phyloP scores from a whole-genome alignment of 2,888 invertebrate genomes.

The Arctia plantaginis region DNA sequence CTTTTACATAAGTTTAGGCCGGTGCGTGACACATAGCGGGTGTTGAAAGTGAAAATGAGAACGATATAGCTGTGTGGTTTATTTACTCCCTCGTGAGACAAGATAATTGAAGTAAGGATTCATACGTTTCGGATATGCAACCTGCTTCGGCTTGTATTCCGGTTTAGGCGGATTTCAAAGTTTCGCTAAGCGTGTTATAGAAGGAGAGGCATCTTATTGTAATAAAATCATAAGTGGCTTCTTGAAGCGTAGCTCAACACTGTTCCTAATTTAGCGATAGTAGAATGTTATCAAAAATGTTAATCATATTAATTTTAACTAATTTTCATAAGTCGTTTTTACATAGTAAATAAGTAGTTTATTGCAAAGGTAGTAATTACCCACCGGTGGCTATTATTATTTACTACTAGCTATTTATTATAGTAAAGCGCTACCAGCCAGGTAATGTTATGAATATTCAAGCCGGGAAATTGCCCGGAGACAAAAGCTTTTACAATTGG shows the following conservation, averaged over 20 bases:
- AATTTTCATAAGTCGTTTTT: not conserved
- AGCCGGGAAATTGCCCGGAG: constrained; percentile 55
- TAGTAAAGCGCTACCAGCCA: constrained; percentile 60
- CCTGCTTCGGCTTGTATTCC: constrained; percentile 57
- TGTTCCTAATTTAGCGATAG: not conserved
- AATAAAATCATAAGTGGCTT: not conserved
- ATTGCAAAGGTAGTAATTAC: not conserved
- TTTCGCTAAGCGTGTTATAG: not conserved
- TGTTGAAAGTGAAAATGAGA: constrained; percentile 76
- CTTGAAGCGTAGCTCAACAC: not conserved
- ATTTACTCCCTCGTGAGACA: constrained; percentile 75
- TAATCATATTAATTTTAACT: not conserved
- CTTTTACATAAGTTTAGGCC: constrained; percentile 57
- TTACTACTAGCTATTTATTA: constrained; percentile 36
- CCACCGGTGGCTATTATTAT: constrained; percentile 11
- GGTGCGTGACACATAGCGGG: constrained; percentile 57
- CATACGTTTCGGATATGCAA: constrained; percentile 77
- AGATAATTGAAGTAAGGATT: constrained; percentile 83
- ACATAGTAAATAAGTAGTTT: not conserved
- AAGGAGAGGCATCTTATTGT: not conserved
- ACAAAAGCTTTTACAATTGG: constrained; percentile 75
- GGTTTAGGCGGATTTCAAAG: constrained; percentile 38
- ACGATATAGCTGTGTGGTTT: constrained; percentile 72
- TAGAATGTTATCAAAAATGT: not conserved
- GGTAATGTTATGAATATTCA: constrained; percentile 66